Base-by-base conservation (phyloP, 2,113 vertebrate genomes). In the Loxodonta africana region DNA sequence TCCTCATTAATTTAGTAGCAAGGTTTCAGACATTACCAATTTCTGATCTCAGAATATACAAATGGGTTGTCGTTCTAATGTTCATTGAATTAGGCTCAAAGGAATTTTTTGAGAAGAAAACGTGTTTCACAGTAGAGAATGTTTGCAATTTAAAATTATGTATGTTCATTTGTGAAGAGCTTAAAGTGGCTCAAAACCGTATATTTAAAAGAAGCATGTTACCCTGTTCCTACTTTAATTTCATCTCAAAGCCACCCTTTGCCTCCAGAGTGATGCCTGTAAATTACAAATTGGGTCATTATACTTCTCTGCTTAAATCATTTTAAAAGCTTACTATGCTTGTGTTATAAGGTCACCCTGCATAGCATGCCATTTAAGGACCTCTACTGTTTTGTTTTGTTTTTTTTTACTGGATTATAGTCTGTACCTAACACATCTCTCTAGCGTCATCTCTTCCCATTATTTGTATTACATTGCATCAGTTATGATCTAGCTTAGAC, bases 161-260 rank as follows among this genome's bases (percentile, higher is more conserved):
- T 67, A 78, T 53, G 7, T 90, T 91, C 41, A 69, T 90, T 92
- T 94, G 73, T 92, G 51, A 92, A 86, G 25, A 81, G 33, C 83
- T 83, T 46, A 57, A 94, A 87, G 67, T 89, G 1, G 3, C 17
- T 86, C 33, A 44, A 82, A 89, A 2, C 51, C 82, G 7, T 71
- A 57, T 57, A 71, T 62, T 93, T 53, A 71, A 74, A 96, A 69
- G 30, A 65, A 53, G 5, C 14, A 94, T 17, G 46, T 51, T 46
- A 51, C 46, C 26, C 15, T 48, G 46, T 48, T 48, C 51, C 46
- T 10, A 25, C 26, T 78, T 14, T 78, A 78, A 78, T 48, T 51
- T 78, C 46, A 48, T 78, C 76, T 78, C 2, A 51, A 90, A 71
- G 2, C 8, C 28, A 4, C 74, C 5, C n/a, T 82, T 33, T 46